Percentiles rank a stretch among this genome's conserved stretches.
Conservation (phyloP, 2,113 vertebrate species). For the Lepus timidus region DNA sequence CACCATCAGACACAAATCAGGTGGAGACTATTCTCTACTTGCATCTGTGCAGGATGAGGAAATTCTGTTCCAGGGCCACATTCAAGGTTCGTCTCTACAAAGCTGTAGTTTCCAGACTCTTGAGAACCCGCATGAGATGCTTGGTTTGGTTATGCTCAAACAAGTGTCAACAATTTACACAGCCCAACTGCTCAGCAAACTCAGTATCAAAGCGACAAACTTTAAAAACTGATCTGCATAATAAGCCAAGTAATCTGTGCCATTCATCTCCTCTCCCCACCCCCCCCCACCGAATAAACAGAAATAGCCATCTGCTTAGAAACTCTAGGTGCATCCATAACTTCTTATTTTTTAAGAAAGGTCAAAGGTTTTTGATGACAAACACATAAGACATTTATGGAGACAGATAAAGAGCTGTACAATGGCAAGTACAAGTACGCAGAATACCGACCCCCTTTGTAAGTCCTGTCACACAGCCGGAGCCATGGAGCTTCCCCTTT, state of each 20-base stretch:
- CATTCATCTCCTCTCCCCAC: rapidly evolving
- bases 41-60: not conserved
- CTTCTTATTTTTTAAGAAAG: not conserved
- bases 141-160: not conserved
- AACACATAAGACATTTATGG: not conserved
- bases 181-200: not conserved
- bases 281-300: not conserved
- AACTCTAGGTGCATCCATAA: not conserved
- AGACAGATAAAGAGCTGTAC: not conserved
- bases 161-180: not conserved
- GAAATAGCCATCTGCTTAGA: not conserved
- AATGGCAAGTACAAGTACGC: not conserved
- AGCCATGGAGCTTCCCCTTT: not conserved
- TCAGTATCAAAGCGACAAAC: not conserved
- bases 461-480: not conserved
- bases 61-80: not conserved
- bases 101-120: not conserved
- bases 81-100: not conserved
- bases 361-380: not conserved
- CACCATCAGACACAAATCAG: not conserved
- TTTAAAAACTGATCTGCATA: not conserved
- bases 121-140: not conserved
- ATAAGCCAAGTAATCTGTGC: not conserved
- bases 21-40: not conserved
- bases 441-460: not conserved